phyloP scores from a whole-genome alignment of 2,888 invertebrate genomes.

The Folsomia candida region DNA sequence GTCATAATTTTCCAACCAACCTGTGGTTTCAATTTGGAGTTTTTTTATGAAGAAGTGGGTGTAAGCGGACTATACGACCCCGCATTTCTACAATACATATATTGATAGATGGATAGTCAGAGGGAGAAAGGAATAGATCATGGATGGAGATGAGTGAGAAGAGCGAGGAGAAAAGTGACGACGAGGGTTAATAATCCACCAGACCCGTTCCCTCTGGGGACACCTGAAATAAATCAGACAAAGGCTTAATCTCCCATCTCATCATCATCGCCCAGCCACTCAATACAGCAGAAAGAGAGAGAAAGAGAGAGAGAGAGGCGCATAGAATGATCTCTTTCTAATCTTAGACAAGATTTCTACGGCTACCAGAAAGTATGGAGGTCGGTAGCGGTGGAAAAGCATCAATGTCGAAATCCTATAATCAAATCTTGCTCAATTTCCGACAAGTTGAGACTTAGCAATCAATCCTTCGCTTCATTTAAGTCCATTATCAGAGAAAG shows the following conservation, averaged over 20 bases:
- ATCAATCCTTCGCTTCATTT: constrained; percentile 16
- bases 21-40: not conserved
- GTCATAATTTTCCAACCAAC: not conserved
- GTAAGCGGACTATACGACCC: not conserved
- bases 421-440: constrained; percentile 15
- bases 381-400: not conserved
- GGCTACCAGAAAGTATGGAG: not conserved
- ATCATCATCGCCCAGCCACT: not conserved
- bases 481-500: not conserved
- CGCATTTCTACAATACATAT: not conserved
- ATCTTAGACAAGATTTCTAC: not conserved
- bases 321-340: not conserved
- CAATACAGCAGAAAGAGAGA: not conserved
- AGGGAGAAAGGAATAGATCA: not conserved
- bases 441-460: constrained; percentile 5
- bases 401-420: constrained; percentile 6
- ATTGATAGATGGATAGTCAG: too few species aligned
- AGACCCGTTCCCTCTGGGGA: not conserved
- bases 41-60: not conserved
- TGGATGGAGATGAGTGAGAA: not conserved
- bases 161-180: not conserved
- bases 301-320: not conserved
- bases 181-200: constrained; percentile 5
- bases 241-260: constrained; percentile 9
- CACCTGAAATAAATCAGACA: constrained; percentile 14